Conservation (phyloP, 2,113 vertebrate genomes). For the Furnarius figulus region DNA sequence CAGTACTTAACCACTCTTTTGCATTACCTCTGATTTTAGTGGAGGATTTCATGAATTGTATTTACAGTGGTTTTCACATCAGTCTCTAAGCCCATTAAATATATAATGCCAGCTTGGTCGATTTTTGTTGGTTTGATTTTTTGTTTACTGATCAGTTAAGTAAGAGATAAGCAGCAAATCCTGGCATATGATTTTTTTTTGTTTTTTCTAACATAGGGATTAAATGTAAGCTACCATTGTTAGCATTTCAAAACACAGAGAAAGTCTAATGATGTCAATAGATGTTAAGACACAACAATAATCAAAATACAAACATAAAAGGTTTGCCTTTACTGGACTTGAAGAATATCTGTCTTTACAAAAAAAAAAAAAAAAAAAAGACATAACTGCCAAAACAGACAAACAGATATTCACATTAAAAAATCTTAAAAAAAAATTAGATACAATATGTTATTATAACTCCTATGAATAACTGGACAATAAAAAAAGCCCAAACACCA, state of each 20-base stretch:
- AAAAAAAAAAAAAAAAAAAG: neutral
- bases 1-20: neutral
- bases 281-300: neutral
- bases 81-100: neutral
- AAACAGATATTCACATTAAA: neutral
- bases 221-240: neutral
- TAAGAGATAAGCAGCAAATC: neutral
- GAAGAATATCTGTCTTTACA: neutral
- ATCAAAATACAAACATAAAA: neutral
- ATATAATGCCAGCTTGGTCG: neutral
- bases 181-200: neutral
- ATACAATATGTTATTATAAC: neutral
- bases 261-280: neutral
- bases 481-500: too few relatives aligned
- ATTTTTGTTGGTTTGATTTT: neutral
- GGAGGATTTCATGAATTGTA: neutral
- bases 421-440: neutral
- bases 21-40: neutral
- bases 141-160: neutral
- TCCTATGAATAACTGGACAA: neutral
- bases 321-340: neutral
- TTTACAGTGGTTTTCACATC: neutral
- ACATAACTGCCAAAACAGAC: neutral
- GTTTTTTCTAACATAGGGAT: neutral
- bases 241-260: neutral